Evolutionary conservation across 2,797 vertebrate species (phyloP).

Genomic region (Galago senegalensis): DNA sequence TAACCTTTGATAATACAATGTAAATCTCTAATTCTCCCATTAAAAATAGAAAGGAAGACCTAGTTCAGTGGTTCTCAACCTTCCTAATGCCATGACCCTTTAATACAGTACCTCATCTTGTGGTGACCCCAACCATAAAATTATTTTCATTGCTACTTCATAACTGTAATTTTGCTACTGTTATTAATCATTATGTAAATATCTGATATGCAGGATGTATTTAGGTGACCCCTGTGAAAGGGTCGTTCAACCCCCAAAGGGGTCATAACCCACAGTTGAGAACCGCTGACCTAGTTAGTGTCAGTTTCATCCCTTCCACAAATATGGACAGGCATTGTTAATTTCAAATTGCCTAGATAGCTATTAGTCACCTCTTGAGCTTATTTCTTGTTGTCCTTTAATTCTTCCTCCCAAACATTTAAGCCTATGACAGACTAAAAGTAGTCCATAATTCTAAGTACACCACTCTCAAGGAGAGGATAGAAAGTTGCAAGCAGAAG

Average conservation of each 20-base stretch:
- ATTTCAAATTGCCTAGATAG: not conserved
- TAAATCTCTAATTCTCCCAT: not conserved
- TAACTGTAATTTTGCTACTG: no score
- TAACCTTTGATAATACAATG: slow-evolving; percentile 11
- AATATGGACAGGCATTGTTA: not conserved
- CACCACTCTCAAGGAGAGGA: not conserved
- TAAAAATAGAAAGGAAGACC: not conserved
- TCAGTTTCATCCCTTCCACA: not conserved
- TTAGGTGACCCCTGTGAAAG: no score
- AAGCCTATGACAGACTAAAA: not conserved
- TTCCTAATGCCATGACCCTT: no score
- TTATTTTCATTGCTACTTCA: no score
- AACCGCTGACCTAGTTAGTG: not conserved
- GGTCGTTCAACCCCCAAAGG: no score
- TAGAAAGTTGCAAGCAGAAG: not conserved
- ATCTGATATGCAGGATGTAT: no score
- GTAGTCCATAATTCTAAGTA: not conserved
- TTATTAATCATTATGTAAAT: no score
- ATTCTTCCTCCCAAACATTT: not conserved
- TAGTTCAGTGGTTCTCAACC: no score
- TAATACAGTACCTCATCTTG: no score
- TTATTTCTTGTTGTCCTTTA: not conserved
- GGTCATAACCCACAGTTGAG: no score
- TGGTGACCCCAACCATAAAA: no score
- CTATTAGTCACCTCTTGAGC: not conserved